These are phyloP conservation scores for Pteropus rufus DNA, from an alignment of 2,797 vertebrate species.

Conservation along the genomic window DNA sequence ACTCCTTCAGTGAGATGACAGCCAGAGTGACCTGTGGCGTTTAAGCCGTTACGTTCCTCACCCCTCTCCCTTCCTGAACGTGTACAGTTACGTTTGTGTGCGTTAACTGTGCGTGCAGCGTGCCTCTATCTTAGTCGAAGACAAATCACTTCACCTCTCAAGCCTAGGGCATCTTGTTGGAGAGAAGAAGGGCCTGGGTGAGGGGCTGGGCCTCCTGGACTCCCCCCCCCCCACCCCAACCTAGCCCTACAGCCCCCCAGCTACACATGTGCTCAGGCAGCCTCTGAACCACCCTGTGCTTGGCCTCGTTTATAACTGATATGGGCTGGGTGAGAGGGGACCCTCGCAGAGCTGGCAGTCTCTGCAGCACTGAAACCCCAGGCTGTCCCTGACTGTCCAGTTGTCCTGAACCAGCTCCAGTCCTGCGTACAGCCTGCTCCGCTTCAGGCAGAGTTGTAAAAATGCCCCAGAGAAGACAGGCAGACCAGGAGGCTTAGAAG, in stretches of 20 bases:
- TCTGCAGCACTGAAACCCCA: neutral
- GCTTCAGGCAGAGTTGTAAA: neutral
- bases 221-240: rapidly evolving
- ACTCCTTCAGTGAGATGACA: neutral
- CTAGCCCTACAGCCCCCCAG: neutral
- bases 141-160: neutral
- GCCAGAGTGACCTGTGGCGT: neutral
- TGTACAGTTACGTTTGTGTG: neutral
- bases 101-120: neutral
- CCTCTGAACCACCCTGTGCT: neutral
- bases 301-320: neutral
- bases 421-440: neutral
- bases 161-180: neutral
- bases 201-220: neutral
- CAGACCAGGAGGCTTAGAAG: neutral
- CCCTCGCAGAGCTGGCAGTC: neutral
- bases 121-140: neutral
- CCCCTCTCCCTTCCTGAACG: neutral
- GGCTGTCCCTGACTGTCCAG: neutral
- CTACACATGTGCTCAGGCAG: neutral
- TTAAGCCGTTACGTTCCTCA: neutral
- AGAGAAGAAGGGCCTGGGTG: neutral
- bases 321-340: neutral
- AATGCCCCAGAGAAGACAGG: neutral
- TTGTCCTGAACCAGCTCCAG: neutral